A percentile compares a stretch with the other conserved stretches of the same genome.
Conservation (phyloP, 2,797 vertebrate genomes). For the Bufotes viridis region DNA sequence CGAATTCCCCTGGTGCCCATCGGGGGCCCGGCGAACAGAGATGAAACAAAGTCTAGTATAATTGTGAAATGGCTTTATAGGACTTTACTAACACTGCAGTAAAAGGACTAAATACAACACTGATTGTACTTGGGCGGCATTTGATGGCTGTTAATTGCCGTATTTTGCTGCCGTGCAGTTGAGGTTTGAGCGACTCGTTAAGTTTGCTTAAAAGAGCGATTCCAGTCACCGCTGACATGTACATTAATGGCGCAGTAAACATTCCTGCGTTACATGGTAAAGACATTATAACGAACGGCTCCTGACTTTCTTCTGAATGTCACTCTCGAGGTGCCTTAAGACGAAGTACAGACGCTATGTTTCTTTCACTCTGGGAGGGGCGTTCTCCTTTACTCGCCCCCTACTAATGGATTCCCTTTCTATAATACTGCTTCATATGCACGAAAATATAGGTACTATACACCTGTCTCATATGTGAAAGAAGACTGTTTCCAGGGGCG, state of each 20-base stretch:
- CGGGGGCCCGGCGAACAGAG: conserved; percentile 11
- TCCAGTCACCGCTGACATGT: background rate
- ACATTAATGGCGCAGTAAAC: conserved; percentile 11
- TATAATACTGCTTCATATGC: background rate
- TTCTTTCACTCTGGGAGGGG: background rate
- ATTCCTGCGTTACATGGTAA: background rate
- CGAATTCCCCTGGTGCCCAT: background rate
- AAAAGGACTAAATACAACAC: conserved; percentile 36
- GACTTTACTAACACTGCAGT: conserved; percentile 37
- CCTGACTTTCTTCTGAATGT: background rate
- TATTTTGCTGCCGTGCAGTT: conserved; percentile 3
- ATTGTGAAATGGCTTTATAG: conserved; percentile 24
- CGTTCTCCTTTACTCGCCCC: background rate
- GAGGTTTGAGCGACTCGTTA: background rate
- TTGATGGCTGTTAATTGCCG: conserved; percentile 16
- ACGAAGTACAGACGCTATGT: background rate
- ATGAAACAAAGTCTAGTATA: conserved; percentile 21
- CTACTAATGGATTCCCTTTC: background rate
- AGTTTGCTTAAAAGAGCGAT: conserved; percentile 1
- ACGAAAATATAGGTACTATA: conserved; percentile 8
- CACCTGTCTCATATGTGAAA: background rate
- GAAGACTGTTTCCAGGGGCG: background rate
- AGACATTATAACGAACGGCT: background rate
- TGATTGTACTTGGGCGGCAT: conserved; percentile 21
- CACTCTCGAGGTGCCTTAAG: background rate